A percentile compares a stretch with the other conserved stretches of the same genome.
Evolutionary conservation across 2,797 vertebrate species (phyloP).

Genomic region (Sebastolobus altivelis): DNA sequence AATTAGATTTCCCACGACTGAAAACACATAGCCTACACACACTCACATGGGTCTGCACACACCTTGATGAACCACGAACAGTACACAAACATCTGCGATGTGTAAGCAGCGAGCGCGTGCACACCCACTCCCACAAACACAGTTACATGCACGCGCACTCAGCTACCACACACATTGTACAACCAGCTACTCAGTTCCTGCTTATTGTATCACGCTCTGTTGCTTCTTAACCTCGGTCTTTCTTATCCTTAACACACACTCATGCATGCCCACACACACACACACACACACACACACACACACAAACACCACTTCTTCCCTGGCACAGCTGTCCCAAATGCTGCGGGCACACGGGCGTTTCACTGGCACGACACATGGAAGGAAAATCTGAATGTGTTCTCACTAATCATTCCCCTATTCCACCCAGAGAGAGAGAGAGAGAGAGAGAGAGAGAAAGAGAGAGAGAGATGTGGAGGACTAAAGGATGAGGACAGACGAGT

Average conservation of each 20-base stretch:
- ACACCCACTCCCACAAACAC: constrained; percentile 25
- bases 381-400: constrained; percentile 90
- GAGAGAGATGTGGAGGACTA: constrained; percentile 27
- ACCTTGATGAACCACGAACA: constrained; percentile 68
- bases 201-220: constrained; percentile 58
- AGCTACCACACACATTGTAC: constrained; percentile 51
- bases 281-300: constrained; percentile 11
- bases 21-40: constrained; percentile 72
- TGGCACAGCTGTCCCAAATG: constrained; percentile 84
- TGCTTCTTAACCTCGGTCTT: constrained; percentile 61
- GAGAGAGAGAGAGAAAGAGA: constrained; percentile 3
- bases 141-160: constrained; percentile 30
- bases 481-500: constrained; percentile 52
- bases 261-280: constrained; percentile 33
- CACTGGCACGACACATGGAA: constrained; percentile 86
- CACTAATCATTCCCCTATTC: constrained; percentile 87
- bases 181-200: constrained; percentile 34
- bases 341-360: constrained; percentile 85
- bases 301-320: constrained; percentile 77
- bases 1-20: constrained; percentile 87
- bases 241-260: constrained; percentile 48
- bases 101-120: constrained; percentile 39
- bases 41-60: constrained; percentile 54
- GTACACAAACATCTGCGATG: constrained; percentile 59
- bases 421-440: constrained; percentile 69